A percentile compares a stretch with the other conserved stretches of the same genome.
Evolutionary conservation across 2,797 vertebrate species (phyloP).

Genomic region (Xiphophorus birchmanni): DNA sequence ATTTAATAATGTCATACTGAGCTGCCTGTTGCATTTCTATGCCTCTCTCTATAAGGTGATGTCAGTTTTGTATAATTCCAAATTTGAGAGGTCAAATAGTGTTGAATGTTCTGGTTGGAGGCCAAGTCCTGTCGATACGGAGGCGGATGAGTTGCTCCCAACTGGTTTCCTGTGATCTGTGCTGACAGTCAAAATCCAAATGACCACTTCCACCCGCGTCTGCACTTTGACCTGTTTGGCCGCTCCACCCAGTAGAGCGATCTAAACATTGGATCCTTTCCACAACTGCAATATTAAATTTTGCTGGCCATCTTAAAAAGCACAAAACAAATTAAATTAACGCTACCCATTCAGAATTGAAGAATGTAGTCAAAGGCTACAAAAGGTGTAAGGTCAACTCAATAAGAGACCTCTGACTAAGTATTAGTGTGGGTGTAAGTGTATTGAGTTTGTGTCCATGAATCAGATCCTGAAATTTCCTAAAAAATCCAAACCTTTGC

Average conservation of each 20-base stretch:
- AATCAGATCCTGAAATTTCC: background rate
- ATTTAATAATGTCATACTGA: conserved; percentile 18
- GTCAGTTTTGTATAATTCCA: conserved; percentile 34
- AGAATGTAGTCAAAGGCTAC: background rate
- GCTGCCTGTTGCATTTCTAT: conserved; percentile 3
- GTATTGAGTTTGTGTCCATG: background rate
- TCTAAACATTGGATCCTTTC: conserved; percentile 36
- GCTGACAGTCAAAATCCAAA: conserved; percentile 58
- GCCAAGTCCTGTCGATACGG: conserved; percentile 50
- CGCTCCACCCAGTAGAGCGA: conserved; percentile 48
- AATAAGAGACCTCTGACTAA: background rate
- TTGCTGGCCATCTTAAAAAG: background rate
- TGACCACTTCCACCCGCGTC: conserved; percentile 61
- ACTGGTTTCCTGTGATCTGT: conserved; percentile 70
- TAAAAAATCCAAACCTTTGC: background rate
- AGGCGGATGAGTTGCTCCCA: conserved; percentile 66
- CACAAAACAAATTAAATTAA: background rate
- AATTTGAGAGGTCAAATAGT: conserved; percentile 43
- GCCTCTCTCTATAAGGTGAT: conserved; percentile 19
- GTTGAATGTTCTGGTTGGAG: conserved; percentile 34
- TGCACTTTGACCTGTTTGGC: conserved; percentile 52
- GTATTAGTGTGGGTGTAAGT: background rate
- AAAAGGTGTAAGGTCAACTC: background rate
- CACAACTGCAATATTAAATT: conserved; percentile 39
- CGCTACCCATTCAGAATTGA: background rate